These are phyloP conservation scores for Drosophila baimaii DNA, from an alignment of 1,140 invertebrate genomes.

Conservation along the genomic window DNA sequence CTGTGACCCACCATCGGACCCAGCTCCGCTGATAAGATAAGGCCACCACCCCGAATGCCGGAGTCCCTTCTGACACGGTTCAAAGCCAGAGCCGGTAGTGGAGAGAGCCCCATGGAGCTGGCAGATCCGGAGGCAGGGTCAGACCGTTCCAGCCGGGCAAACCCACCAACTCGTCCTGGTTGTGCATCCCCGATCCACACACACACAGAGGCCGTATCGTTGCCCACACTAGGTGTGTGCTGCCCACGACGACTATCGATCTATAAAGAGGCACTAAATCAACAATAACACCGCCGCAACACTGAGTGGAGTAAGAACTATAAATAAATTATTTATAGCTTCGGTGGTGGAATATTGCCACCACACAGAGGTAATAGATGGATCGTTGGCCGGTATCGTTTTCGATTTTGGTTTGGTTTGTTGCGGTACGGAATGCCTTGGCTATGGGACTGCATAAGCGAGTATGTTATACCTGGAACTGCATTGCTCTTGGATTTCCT, in stretches of 20 bases:
- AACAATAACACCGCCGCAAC: constrained; percentile 67
- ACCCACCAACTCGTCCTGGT: constrained; percentile 29
- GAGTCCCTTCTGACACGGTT: constrained; percentile 19
- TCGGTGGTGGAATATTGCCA: constrained; percentile 79
- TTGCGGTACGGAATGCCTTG: constrained; percentile 1
- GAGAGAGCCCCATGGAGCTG: neutral
- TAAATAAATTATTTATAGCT: constrained; percentile 83
- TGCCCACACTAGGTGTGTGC: constrained; percentile 24
- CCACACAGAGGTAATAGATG: constrained; percentile 73
- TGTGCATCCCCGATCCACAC: constrained; percentile 54
- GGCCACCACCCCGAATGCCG: constrained; percentile 9
- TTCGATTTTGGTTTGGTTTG: constrained; percentile 14
- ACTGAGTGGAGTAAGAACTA: constrained; percentile 62
- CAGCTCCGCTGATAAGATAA: constrained; percentile 68
- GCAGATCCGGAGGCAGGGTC: constrained; percentile 32
- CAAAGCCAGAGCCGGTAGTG: constrained; percentile 14
- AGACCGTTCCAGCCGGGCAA: constrained; percentile 7
- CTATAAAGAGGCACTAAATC: constrained; percentile 80
- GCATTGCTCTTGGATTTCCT: constrained; percentile 9
- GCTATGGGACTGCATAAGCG: constrained; percentile 27
- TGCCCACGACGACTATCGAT: constrained; percentile 57
- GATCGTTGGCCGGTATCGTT: constrained; percentile 41
- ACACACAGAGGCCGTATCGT: constrained; percentile 12
- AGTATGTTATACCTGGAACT: neutral
- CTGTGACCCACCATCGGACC: constrained; percentile 66